phyloP scores from a whole-genome alignment of 2,888 invertebrate genomes.

The Spisula solida region DNA sequence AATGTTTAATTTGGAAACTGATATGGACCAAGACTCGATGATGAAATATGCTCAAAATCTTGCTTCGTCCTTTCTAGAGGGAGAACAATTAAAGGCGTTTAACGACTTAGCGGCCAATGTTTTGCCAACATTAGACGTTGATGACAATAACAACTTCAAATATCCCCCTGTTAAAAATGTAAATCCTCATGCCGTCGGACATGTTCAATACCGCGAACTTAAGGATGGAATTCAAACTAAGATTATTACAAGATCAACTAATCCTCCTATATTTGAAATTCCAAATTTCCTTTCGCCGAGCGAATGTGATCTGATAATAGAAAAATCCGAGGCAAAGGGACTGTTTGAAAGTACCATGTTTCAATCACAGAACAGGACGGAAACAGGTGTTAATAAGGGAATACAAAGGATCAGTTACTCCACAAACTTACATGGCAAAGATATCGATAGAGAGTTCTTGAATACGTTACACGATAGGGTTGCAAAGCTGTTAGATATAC shows the following conservation, averaged over 20 bases:
- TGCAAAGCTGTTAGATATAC: constrained; percentile 57
- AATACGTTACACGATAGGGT: constrained; percentile 52
- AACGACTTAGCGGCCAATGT: neutral
- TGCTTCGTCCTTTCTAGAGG: neutral
- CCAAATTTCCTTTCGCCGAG: constrained; percentile 50
- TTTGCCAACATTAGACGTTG: neutral
- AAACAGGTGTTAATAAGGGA: neutral
- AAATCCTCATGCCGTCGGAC: constrained; percentile 42
- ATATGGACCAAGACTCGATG: neutral
- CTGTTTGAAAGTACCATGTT: constrained; percentile 44
- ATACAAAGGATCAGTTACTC: constrained; percentile 47
- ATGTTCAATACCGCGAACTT: constrained; percentile 31
- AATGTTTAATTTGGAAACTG: neutral
- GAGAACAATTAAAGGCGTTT: neutral
- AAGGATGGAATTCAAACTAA: constrained; percentile 33
- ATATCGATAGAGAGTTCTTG: constrained; percentile 42
- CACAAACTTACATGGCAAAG: neutral
- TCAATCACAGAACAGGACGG: neutral
- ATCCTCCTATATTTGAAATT: constrained; percentile 63
- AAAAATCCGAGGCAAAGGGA: constrained; percentile 35
- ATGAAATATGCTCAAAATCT: constrained; percentile 19
- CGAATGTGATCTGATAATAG: constrained; percentile 58
- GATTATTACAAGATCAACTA: constrained; percentile 33
- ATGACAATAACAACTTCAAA: constrained; percentile 31
- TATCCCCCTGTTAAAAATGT: constrained; percentile 46